Base-by-base conservation (phyloP, 2,888 invertebrate species). In the Eupithecia subfuscata region DNA sequence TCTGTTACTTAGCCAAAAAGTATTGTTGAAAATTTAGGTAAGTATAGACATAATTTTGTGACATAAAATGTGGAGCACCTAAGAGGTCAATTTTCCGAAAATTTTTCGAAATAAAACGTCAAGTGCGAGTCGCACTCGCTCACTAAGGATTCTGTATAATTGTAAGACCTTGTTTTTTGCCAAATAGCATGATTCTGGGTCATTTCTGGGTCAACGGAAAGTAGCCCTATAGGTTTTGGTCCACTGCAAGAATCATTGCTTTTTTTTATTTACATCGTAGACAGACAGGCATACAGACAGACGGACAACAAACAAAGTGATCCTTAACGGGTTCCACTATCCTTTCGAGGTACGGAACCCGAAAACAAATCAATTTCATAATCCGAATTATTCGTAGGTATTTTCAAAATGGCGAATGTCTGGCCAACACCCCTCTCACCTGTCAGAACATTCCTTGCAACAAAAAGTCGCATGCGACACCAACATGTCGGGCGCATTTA, bases 401-500 rank as follows among this genome's bases (percentile, higher is more conserved):
- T 22, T 52, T 52, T 52, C 56, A 22, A 56, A 22, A 56, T 56
- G 22, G 22, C 52, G 22, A 22, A 56, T 56, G 11, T 22, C 56
- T 11, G 22, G 60, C 60, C 60, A 60, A 25, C 60, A 12, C 56
- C 22, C 56, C 11, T 25, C 60, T 25, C 60, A 60, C 60, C 60
- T 60, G 60, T 25, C 25, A 60, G 60, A 60, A 60, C 60, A 60
- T 60, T 60, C 60, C 60, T 34, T 9, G 16, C 64, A 34, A n/a
- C 67, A 69, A 69, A 52, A 69, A 69, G 69, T 69, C 30, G 34
- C 52, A 37, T 34, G n/a, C 69, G 48, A 52, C 52, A 69, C 45
- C n/a, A 9, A 18, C 12, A 34, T 52, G 34, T 67, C 67, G 67
- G 37, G 18, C 34, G 73, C 74, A 70, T 70, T 70, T 69, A 71